Conservation (phyloP, 2,888 invertebrate species). For the Pheosia gnoma region DNA sequence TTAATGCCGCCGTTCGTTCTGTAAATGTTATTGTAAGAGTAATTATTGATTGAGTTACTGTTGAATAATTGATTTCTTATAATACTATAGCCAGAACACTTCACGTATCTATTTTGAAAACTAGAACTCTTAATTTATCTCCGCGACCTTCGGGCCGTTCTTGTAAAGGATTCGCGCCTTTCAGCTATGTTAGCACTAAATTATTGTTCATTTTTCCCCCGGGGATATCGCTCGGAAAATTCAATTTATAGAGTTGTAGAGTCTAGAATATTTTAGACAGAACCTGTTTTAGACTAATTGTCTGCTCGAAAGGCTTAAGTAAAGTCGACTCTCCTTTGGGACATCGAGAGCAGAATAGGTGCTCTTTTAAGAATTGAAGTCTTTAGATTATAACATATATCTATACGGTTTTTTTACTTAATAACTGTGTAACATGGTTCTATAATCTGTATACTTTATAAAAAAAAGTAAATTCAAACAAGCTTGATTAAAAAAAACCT, state of each 20-base stretch:
- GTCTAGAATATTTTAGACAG: not conserved
- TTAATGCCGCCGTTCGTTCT: not conserved
- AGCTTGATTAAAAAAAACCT: no score
- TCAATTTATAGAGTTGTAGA: slow-evolving; percentile 2
- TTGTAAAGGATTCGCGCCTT: not conserved
- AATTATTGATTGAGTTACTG: no score
- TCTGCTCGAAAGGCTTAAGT: not conserved
- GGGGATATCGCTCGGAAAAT: not conserved
- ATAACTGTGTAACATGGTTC: no score
- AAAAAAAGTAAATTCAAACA: no score
- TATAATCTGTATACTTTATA: no score
- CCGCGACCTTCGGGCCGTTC: not conserved
- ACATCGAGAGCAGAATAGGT: not conserved
- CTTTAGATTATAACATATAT: no score
- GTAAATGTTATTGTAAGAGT: not conserved
- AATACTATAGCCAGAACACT: no score
- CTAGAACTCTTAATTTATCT: not conserved
- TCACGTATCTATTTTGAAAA: not conserved
- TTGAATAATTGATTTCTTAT: no score
- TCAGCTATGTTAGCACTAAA: not conserved
- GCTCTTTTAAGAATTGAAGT: not conserved
- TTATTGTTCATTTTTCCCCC: slow-evolving; percentile 1
- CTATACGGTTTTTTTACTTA: no score
- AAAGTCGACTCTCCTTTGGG: not conserved
- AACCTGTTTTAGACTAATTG: not conserved